Conservation (phyloP, 2,888 invertebrate genomes). For the Calameuta pallipes region DNA sequence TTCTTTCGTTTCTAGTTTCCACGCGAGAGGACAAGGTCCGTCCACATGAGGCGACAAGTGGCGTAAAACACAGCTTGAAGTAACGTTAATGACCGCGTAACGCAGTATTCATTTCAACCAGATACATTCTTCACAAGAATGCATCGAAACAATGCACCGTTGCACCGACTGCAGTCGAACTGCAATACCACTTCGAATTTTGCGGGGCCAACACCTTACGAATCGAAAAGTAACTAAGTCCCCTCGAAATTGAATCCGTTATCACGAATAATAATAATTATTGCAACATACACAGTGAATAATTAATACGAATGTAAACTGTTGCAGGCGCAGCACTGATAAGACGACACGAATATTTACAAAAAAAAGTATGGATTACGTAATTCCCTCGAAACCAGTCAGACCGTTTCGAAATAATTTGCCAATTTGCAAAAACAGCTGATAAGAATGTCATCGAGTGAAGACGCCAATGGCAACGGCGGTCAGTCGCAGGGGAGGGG, state of each 20-base stretch:
- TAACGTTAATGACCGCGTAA: conserved; percentile 36
- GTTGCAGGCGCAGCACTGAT: neutral
- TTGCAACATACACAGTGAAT: neutral
- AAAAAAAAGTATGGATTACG: too few species aligned
- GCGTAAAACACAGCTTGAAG: neutral
- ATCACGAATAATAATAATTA: neutral
- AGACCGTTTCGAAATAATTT: too few species aligned
- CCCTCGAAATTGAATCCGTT: too few species aligned
- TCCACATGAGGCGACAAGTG: neutral
- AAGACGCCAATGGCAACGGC: too few species aligned
- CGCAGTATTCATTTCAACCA: conserved; percentile 49
- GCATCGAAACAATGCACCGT: conserved; percentile 29
- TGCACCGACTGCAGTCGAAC: neutral
- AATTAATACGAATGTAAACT: neutral
- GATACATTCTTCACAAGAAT: conserved; percentile 57
- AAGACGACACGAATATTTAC: too few species aligned
- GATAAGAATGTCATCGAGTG: too few species aligned
- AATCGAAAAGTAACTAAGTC: too few species aligned
- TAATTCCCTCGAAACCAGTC: too few species aligned
- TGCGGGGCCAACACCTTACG: too few species aligned
- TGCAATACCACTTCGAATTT: neutral
- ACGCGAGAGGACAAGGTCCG: neutral
- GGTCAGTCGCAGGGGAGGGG: too few species aligned
- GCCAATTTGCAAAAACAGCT: too few species aligned
- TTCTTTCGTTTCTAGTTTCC: neutral